Evolutionary conservation across 1,140 invertebrate genomes (phyloP), one percentile per base, ranked within the genome.

Genomic region (Drosophila leontia): DNA sequence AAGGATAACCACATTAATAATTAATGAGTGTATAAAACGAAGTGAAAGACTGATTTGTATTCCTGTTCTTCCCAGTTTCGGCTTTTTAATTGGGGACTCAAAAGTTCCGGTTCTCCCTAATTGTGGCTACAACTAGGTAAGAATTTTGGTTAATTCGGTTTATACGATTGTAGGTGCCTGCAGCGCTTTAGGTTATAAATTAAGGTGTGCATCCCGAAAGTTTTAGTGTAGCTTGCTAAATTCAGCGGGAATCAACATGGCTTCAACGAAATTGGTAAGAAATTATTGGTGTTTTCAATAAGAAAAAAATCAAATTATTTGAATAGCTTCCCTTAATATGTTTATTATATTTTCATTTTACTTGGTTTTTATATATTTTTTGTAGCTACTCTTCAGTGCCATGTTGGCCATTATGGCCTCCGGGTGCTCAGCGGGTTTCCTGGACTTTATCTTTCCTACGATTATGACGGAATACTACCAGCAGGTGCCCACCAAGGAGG

Each of bases 401-500:
- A 42, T 91, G 59, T 39, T 91, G 63, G 86, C 79, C 32, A 42
- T 78, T 13, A 55, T 91, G 53, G 80, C 88, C 23, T 47, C 79
- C 8, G 47, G 61, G 59, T 75, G 61, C 41, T 82, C 76, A 71
- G 75, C 63, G 71, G 87, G 87, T 3, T 48, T 86, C 0, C 42
- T 91, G 55, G 91, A 92, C 55, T 75, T 55, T 17, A 1, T 92
- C 7, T 82, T 65, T 19, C 91, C 91, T 17, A 69, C 6, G 0
- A 8, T 86, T 5, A 53, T 83, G 11, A 34, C 69, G 19, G 82
- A 92, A 0, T 64, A 35, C 7, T 92, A 91, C 39, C 39, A 61
- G 42, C 2, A 64, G 8, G 79, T 35, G 4, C 75, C 84, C 35
- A 86, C 77, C 29, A 81, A 92, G 32, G 91, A 92, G 48, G 91